Evolutionary conservation across 2,797 vertebrate genomes (phyloP), one percentile per base, ranked within the genome.

Genomic region (Hoplostethus atlanticus): DNA sequence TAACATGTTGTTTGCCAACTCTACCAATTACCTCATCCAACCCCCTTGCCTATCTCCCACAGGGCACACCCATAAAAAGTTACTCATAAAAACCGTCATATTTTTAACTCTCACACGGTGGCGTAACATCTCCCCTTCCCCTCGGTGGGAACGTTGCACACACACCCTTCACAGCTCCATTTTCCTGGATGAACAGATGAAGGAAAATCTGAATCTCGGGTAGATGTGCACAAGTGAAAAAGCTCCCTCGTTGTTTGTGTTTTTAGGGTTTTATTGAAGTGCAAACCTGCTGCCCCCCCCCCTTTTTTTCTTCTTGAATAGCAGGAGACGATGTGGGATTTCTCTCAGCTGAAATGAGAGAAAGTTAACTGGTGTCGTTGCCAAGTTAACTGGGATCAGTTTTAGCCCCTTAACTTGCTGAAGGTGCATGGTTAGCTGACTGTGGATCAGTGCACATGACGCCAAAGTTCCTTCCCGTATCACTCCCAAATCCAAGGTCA

Each of bases 11-110:
- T 73, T 84, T 67, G 75, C 81, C 80, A 80, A 44, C 67, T 75
- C 52, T 47, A 56, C 76, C 73, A 64, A 51, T 86, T 46, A 89
- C 69, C 40, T 90, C 83, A 84, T 81, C 67, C 70, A 51, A 63
- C 71, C 58, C 51, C 63, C 31, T 65, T 55, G 72, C 74, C 67
- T 71, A 59, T 83, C 66, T 78, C 77, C 78, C 63, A 16, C 30
- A 53, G 59, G 67, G 61, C 72, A 69, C 55, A 52, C 60, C 78
- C 76, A 77, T 85, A 21, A 72, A 72, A 87, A 81, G 42, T 40
- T 68, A 50, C 67, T 67, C 80, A 71, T 85, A 81, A 86, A 81
- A 84, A 59, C n/a, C 40, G 21, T 44, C 59, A 34, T 80, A 76
- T 85, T 88, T 85, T 71, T 76, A 77, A 76, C 74, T 28, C 64